Conservation (phyloP, 2,113 vertebrate genomes). For the Microcebus ravelobensis region DNA sequence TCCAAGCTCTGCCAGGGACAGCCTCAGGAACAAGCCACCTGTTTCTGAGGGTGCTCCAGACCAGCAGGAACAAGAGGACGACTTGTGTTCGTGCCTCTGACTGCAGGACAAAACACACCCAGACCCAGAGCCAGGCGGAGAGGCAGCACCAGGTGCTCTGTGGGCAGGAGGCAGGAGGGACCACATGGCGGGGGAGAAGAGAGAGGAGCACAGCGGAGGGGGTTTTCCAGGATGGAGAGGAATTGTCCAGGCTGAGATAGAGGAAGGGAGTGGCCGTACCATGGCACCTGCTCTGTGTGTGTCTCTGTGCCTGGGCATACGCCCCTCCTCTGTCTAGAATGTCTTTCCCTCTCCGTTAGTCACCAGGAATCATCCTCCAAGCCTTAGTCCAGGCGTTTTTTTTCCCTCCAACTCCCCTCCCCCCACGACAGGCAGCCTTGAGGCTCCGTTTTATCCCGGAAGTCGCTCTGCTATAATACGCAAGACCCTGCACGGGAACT, state of each 20-base stretch:
- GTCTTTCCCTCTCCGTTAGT: background rate
- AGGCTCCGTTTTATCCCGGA: accelerated
- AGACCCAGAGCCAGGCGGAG: background rate
- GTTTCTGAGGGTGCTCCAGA: background rate
- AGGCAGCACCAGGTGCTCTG: background rate
- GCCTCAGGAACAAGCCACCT: background rate
- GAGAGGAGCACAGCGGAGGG: background rate
- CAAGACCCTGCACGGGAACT: background rate
- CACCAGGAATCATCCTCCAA: background rate
- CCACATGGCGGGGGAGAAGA: background rate
- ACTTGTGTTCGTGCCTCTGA: background rate
- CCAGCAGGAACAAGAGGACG: background rate
- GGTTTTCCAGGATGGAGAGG: background rate
- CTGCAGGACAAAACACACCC: background rate
- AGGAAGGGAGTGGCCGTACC: background rate
- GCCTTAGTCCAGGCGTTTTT: background rate
- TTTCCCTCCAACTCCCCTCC: background rate
- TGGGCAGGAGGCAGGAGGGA: background rate
- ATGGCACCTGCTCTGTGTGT: background rate
- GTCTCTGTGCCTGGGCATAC: no score
- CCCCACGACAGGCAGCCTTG: background rate
- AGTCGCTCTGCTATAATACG: background rate
- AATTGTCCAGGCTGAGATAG: background rate
- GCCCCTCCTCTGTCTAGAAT: background rate
- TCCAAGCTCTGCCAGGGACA: background rate